phyloP scores from a whole-genome alignment of 2,113 vertebrate species.

The Irena cyanogastra region DNA sequence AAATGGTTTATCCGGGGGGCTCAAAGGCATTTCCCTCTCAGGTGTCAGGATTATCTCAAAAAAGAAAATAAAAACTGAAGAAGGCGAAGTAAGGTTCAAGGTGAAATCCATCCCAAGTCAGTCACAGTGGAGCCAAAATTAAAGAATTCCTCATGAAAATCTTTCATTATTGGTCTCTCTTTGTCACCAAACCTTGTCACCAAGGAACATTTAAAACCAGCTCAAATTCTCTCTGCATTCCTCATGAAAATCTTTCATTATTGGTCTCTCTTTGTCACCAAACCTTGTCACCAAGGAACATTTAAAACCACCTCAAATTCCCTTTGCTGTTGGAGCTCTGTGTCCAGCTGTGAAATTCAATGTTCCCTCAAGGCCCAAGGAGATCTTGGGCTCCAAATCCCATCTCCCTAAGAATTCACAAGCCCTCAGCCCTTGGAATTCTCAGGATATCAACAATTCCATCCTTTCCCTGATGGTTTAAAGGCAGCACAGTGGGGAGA shows the following conservation, averaged over 20 bases:
- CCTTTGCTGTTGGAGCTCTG: not conserved
- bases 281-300: not conserved
- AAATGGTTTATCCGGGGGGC: not conserved
- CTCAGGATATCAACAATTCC: not conserved
- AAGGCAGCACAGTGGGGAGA: not conserved
- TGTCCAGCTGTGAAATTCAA: not conserved
- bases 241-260: not conserved
- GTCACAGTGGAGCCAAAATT: not conserved
- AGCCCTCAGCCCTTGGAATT: not conserved
- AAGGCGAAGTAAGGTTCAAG: not conserved
- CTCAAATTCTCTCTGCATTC: not conserved
- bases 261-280: not conserved
- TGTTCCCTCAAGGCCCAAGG: not conserved
- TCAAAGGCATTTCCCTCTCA: conserved; percentile 11
- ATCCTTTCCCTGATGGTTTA: not conserved
- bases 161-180: not conserved
- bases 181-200: not conserved
- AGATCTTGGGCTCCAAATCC: not conserved
- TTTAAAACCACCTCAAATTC: not conserved
- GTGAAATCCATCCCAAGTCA: conserved; percentile 24
- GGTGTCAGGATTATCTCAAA: not conserved
- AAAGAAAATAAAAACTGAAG: not conserved
- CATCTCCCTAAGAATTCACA: not conserved
- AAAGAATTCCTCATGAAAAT: conserved; percentile 29
- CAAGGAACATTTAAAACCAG: not conserved